phyloP scores from a whole-genome alignment of 2,797 vertebrate species.

The Oreortyx pictus region DNA sequence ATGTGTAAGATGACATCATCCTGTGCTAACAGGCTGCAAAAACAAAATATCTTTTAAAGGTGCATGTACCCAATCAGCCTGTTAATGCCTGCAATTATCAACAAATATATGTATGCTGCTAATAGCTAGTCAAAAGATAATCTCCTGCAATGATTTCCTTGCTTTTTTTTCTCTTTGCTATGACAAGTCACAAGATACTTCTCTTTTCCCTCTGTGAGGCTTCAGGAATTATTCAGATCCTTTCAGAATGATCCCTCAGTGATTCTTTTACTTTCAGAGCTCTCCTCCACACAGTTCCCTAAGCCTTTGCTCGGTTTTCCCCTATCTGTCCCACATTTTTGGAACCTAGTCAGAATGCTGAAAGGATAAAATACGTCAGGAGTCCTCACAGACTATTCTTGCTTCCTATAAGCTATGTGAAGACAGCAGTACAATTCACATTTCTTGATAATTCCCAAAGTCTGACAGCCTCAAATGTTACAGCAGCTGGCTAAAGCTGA shows the following conservation, averaged over 20 bases:
- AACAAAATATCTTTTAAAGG: background rate
- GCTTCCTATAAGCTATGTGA: background rate
- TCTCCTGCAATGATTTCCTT: background rate
- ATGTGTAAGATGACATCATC: background rate
- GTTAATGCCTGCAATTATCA: background rate
- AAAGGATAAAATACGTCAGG: constrained; percentile 4
- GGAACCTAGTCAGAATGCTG: background rate
- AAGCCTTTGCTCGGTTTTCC: background rate
- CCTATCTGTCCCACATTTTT: background rate
- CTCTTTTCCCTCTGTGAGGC: background rate
- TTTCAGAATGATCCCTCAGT: background rate
- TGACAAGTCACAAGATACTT: background rate
- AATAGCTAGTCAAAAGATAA: background rate
- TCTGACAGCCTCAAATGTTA: constrained; percentile 9
- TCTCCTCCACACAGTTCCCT: background rate
- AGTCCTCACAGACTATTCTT: background rate
- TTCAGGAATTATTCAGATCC: background rate
- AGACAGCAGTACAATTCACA: background rate
- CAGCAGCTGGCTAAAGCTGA: constrained; percentile 2
- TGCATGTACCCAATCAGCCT: background rate
- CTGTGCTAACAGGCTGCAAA: background rate
- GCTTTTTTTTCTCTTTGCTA: background rate
- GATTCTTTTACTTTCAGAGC: background rate
- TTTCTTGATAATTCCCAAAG: background rate
- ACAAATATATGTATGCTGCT: background rate